Evolutionary conservation across 2,113 vertebrate genomes (phyloP).

Genomic region (Petromus typicus): DNA sequence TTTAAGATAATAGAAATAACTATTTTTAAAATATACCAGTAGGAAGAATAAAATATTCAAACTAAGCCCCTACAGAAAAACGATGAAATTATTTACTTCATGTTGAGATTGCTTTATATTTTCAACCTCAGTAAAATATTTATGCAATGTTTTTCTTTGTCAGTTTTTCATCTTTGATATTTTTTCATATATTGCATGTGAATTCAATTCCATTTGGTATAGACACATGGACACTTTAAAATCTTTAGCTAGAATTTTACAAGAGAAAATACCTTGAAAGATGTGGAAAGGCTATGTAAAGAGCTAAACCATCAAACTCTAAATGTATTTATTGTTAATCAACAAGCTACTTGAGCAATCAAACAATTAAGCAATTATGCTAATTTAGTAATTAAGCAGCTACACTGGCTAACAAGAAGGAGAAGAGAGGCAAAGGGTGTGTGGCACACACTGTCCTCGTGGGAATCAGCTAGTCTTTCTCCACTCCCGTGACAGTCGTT

Average conservation of each 20-base stretch:
- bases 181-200: not conserved
- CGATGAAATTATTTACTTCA: conserved; percentile 25
- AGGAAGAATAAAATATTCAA: not conserved
- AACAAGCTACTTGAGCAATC: not conserved
- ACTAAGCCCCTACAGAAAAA: not conserved
- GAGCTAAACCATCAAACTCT: not conserved
- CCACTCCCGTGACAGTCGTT: not conserved
- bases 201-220: not conserved
- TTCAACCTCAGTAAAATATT: not conserved
- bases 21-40: not conserved
- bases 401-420: not conserved
- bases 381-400: conserved; percentile 8
- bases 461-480: not conserved
- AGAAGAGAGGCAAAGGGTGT: not conserved
- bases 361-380: conserved; percentile 3
- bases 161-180: not conserved
- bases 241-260: not conserved
- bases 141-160: not conserved
- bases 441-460: not conserved
- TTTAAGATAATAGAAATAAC: not conserved
- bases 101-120: not conserved
- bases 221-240: not conserved
- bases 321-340: conserved; percentile 27
- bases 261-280: not conserved
- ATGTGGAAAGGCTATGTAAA: not conserved